Evolutionary conservation across 2,797 vertebrate genomes (phyloP), one percentile per base, ranked within the genome.

Genomic region (Semotilus atromaculatus): DNA sequence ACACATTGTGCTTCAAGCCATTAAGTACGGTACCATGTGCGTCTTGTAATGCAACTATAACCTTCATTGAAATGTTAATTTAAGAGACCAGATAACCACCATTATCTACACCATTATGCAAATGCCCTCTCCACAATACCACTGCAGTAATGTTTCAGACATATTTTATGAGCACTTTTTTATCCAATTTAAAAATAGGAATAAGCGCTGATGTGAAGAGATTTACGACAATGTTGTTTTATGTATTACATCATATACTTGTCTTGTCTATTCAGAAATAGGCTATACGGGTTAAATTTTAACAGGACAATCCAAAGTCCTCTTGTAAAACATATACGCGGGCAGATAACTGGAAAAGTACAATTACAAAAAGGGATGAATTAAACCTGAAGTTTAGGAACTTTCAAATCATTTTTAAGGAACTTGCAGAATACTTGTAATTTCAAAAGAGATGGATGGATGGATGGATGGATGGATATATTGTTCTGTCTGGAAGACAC

Each of bases 21-120:
- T 81, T 71, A 43, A 40, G 7, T 36, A 34, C 51, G 2, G 21
- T 40, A 43, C 34, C 8, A 10, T 14, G 26, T 48, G 26, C 58
- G 45, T 45, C 26, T 67, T 34, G 21, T 53, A 67, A 67, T 67
- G 23, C 29, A 51, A 23, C 40, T 23, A 16, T 79, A 19, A 48
- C 40, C 60, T 79, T 79, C 26, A 79, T 51, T 80, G 43, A 80
- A 51, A 68, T 80, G 78, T 14, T 53, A 36, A 53, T 68, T n/a
- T 51, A 51, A 53, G 26, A 67, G 36, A 13, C 31, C 62, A 80
- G 31, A 53, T 36, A 53, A 67, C 43, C 21, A 53, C 78, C 21
- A 68, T 66, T 80, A 48, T 48, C 14, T 23, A 55, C 29, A 2
- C 48, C 21, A 74, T 75, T 75, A 75, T 64, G 29, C 43, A 51